These are phyloP conservation scores for Brachionus rotundiformis DNA, from an alignment of 1,140 invertebrate genomes.

Conservation along the genomic window DNA sequence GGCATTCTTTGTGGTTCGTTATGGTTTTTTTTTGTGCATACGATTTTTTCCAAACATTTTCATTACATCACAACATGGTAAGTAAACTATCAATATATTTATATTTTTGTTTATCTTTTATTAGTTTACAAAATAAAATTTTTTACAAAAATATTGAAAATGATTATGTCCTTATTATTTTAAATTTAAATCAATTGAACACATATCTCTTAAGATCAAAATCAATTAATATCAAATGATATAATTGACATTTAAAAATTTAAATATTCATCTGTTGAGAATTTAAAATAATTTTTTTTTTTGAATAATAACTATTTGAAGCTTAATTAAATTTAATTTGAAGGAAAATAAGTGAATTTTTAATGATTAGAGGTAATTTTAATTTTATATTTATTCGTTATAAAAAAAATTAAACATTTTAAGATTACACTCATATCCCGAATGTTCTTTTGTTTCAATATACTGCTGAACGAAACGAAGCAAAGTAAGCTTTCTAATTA, in stretches of 20 bases:
- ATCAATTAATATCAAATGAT: too few species aligned
- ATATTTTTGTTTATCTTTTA: too few species aligned
- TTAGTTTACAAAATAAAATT: too few species aligned
- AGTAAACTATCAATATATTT: too few species aligned
- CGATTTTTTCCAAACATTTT: conserved; percentile 80
- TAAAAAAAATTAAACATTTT: not conserved
- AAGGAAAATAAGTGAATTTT: conserved; percentile 51
- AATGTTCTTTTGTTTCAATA: conserved; percentile 44
- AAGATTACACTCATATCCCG: conserved; percentile 40
- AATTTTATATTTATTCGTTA: not conserved
- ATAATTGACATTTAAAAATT: too few species aligned
- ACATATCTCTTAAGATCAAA: too few species aligned
- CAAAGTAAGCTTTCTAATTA: conserved; percentile 11
- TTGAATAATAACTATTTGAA: too few species aligned
- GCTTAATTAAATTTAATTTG: not conserved
- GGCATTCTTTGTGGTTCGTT: conserved; percentile 72
- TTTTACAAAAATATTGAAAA: too few species aligned
- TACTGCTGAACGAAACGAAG: conserved; percentile 46
- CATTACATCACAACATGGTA: conserved; percentile 82
- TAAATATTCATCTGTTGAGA: too few species aligned
- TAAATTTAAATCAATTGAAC: too few species aligned
- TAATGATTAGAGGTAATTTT: conserved; percentile 44
- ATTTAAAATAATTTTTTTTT: too few species aligned
- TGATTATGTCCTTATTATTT: too few species aligned
- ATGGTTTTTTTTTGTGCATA: conserved; percentile 79